Base-by-base conservation (phyloP, 1,140 invertebrate genomes). In the Orius insidiosus region DNA sequence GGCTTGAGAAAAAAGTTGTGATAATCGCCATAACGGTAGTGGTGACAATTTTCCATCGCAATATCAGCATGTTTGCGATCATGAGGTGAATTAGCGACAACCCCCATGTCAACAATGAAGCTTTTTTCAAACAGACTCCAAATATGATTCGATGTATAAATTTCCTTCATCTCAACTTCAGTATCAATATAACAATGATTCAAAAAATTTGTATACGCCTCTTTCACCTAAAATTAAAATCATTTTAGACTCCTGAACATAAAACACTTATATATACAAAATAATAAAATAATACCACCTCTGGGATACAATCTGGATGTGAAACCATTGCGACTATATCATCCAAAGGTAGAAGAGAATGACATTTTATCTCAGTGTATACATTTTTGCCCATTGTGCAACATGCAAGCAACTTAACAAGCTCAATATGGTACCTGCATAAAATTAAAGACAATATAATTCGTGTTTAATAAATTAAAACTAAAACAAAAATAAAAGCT, bases 161-260 rank as follows among this genome's bases (percentile, higher is more conserved):
- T 97, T 65, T 98, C 96, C 66, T 98, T 97, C 85, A 98, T 96
- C 64, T 99, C 96, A 7, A 98, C 93, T 65, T 99, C 95, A 0
- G 96, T 98, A 60, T 99, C 96, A 53, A 99, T 96, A 61, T 98
- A 98, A 63, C 95, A 98, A 60, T 99, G 94, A 61, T 95, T 95
- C 38, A 99, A 70, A 62, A 99, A 98, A 55, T 94, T 93, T n/a
- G 97, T 88, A 63, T 98, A 99, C 0, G 90, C 94, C 62, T 93
- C 85, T 69, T 98, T 98, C 0, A 98, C 85, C 84, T 88, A 53
- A 38, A 61, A 62, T 15, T 33, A n/a, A n/a, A n/a, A n/a, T n/a
- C n/a, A n/a, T n/a, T n/a, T n/a, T n/a, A n/a, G n/a, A n/a, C n/a
- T n/a, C n/a, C n/a, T n/a, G n/a, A n/a, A n/a, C n/a, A n/a, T n/a